Evolutionary conservation across 2,113 vertebrate species (phyloP), one percentile per base, ranked within the genome.

Genomic region (Euleptes europaea): DNA sequence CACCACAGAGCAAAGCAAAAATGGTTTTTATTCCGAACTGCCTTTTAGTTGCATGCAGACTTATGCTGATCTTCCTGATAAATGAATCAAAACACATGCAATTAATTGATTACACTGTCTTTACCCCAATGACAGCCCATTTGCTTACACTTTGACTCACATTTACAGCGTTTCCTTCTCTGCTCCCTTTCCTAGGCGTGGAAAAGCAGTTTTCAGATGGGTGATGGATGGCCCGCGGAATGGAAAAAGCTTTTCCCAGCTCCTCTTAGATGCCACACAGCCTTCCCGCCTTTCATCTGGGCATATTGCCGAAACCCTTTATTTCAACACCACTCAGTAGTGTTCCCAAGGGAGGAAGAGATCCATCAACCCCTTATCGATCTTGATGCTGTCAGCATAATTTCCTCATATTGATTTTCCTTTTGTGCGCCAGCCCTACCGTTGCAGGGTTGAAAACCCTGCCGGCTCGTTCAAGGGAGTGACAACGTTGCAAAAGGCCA

Each of bases 401-500:
- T 92, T 92, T 81, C 63, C 92, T 80, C 31, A 7, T 42, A 94
- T 84, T 71, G 88, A 94, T 89, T 89, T 93, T 83, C 69, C 35
- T 66, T 87, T 67, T 85, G 26, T 35, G 2, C 42, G 83, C 63
- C 42, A 28, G 4, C 0, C 26, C 8, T 9, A 9, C 73, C 85
- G 42, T 85, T 1, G 0, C 35, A 80, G 5, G 12, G 0, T 77
- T 79, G 35, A 40, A 87, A 35, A 63, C 42, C 84, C 91, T 79
- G 78, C 33, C 71, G 17, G 23, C 23, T 67, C 31, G 69, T 88
- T 44, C 85, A 73, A 51, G 2, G 75, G 44, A 82, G 23, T 69
- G 79, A 83, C 73, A 89, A 31, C n/a, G 77, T 26, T 19, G 42
- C 65, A 26, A 71, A 89, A 86, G 86, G 77, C 35, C 42, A 47